A percentile compares a stretch with the other conserved stretches of the same genome.
These are phyloP conservation scores for Noctua pronuba DNA, from an alignment of 2,888 invertebrate species.

Conservation along the genomic window DNA sequence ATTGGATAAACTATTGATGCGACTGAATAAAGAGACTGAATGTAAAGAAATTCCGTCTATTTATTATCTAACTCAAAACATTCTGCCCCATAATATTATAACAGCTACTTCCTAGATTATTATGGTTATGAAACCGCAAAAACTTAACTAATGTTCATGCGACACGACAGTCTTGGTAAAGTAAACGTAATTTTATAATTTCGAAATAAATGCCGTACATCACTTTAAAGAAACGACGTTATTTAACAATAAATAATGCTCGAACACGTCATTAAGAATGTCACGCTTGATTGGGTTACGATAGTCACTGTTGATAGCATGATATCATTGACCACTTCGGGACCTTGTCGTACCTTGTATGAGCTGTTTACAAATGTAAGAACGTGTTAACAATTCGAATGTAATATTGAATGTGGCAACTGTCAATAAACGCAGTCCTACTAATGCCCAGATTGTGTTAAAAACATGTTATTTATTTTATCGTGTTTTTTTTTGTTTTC, in stretches of 20 bases:
- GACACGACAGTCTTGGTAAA: constrained; percentile 42
- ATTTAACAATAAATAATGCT: constrained; percentile 45
- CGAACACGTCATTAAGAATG: constrained; percentile 56
- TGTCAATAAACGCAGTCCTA: constrained; percentile 27
- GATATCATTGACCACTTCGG: constrained; percentile 76
- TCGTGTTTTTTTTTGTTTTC: constrained; percentile 21
- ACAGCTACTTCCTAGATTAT: constrained; percentile 55
- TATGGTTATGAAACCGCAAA: constrained; percentile 51
- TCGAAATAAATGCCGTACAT: constrained; percentile 36
- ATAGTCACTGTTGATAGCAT: constrained; percentile 66
- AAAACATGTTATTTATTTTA: constrained; percentile 27
- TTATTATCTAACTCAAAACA: constrained; percentile 24
- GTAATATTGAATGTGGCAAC: constrained; percentile 38
- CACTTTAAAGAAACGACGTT: constrained; percentile 31
- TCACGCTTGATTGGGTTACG: constrained; percentile 76
- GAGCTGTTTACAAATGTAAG: constrained; percentile 58
- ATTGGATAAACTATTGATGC: constrained; percentile 20
- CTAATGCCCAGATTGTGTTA: constrained; percentile 13
- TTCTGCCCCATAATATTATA: constrained; percentile 36
- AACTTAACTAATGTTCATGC: constrained; percentile 42
- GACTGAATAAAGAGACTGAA: neutral
- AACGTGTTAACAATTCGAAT: constrained; percentile 56
- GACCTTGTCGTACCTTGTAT: constrained; percentile 81
- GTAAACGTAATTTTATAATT: constrained; percentile 41
- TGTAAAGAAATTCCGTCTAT: constrained; percentile 15